Percentiles rank a stretch among this genome's conserved stretches.
phyloP scores from a whole-genome alignment of 2,888 invertebrate genomes.

The Nebria brevicollis region DNA sequence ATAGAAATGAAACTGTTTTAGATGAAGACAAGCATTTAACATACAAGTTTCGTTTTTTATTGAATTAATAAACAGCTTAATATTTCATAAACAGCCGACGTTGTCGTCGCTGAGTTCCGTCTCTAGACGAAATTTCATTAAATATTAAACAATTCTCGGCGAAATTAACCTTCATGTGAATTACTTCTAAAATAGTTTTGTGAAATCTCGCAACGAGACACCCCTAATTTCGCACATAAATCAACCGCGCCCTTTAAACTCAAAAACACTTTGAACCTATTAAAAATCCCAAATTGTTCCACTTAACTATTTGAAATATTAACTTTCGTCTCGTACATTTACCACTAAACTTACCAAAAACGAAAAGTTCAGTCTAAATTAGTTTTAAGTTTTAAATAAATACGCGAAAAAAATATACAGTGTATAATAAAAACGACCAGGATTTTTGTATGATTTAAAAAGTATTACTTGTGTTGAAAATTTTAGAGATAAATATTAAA shows the following conservation, averaged over 20 bases:
- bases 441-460: too few species aligned
- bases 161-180: neutral
- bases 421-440: too few species aligned
- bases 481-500: too few species aligned
- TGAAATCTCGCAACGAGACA: neutral
- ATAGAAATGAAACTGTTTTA: too few species aligned
- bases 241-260: neutral
- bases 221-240: neutral
- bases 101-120: neutral
- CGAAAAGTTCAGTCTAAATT: neutral
- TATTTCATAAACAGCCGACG: neutral
- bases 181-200: neutral
- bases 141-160: neutral
- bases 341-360: neutral
- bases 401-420: too few species aligned
- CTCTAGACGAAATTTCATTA: neutral
- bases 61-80: too few species aligned
- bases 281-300: neutral
- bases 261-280: neutral
- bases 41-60: too few species aligned
- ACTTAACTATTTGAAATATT: neutral
- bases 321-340: neutral
- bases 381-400: too few species aligned
- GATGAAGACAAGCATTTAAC: too few species aligned
- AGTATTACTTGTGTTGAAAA: too few species aligned